Evolutionary conservation across 2,113 vertebrate genomes (phyloP).

Genomic region (Cacatua alba): DNA sequence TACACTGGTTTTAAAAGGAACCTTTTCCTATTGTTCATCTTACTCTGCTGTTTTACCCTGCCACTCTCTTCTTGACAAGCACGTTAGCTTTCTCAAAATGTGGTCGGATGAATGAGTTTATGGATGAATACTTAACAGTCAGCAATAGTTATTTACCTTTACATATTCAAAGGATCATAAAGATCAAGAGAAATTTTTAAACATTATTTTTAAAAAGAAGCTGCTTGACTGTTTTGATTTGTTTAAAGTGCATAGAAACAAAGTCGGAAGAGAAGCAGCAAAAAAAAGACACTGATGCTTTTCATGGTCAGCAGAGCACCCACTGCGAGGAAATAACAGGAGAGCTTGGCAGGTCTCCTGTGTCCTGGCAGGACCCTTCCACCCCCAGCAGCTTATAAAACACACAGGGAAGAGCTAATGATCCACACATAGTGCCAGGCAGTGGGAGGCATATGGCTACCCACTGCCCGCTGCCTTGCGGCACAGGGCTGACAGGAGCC

Average conservation of each 20-base stretch:
- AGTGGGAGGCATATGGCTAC: not conserved
- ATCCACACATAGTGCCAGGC: rapidly evolving
- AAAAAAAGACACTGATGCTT: not conserved
- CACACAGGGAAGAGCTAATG: not conserved
- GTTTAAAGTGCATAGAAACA: not conserved
- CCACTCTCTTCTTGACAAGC: not conserved
- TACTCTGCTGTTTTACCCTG: rapidly evolving
- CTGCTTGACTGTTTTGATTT: not conserved
- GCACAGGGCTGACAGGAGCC: not conserved
- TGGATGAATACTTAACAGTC: not conserved
- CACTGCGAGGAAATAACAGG: not conserved
- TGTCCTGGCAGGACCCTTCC: not conserved
- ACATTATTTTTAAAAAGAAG: not conserved
- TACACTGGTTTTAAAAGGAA: not conserved
- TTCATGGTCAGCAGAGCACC: not conserved
- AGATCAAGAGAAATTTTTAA: not conserved
- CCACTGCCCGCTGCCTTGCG: not conserved
- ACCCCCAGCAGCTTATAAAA: not conserved
- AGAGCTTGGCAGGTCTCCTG: not conserved
- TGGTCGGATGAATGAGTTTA: not conserved
- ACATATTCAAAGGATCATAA: not conserved
- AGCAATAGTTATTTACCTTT: not conserved
- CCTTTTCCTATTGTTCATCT: not conserved
- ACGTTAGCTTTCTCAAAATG: not conserved
- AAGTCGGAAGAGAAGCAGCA: not conserved